A percentile compares a stretch with the other conserved stretches of the same genome.
These are phyloP conservation scores for Bostrychus sinensis DNA, from an alignment of 2,113 vertebrate species.

Conservation along the genomic window DNA sequence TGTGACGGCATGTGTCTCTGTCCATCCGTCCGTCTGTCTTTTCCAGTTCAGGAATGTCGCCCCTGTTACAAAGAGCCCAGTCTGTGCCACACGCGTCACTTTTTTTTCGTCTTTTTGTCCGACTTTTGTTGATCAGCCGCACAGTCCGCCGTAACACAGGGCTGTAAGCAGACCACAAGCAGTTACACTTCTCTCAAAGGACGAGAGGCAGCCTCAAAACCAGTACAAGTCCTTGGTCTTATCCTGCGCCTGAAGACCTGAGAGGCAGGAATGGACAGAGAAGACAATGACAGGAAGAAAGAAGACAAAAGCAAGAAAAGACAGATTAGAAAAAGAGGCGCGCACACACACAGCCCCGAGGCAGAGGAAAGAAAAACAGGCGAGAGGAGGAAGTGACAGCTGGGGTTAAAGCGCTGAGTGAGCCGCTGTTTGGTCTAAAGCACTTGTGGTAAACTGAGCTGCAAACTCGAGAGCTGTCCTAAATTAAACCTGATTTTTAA, in stretches of 20 bases:
- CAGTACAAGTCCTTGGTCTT: conserved; percentile 98
- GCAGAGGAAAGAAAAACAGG: conserved; percentile 41
- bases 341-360: conserved; percentile 35
- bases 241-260: conserved; percentile 96
- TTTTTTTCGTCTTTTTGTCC: conserved; percentile 23
- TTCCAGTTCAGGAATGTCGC: conserved; percentile 62
- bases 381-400: conserved; percentile 60
- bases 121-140: conserved; percentile 30
- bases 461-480: not conserved
- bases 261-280: conserved; percentile 58
- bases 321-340: conserved; percentile 51
- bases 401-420: conserved; percentile 61
- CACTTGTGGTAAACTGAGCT: conserved; percentile 58
- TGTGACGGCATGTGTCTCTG: conserved; percentile 53
- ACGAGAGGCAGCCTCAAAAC: conserved; percentile 87
- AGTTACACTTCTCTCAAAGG: conserved; percentile 79
- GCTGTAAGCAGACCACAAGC: conserved; percentile 97
- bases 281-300: conserved; percentile 34
- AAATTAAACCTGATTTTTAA: conserved; percentile 17
- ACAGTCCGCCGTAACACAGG: conserved; percentile 87
- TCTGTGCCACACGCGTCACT: conserved; percentile 52
- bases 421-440: conserved; percentile 47
- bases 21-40: conserved; percentile 65
- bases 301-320: conserved; percentile 47
- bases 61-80: conserved; percentile 57